Conservation (phyloP, 2,113 vertebrate species). For the Elgaria multicarinata region DNA sequence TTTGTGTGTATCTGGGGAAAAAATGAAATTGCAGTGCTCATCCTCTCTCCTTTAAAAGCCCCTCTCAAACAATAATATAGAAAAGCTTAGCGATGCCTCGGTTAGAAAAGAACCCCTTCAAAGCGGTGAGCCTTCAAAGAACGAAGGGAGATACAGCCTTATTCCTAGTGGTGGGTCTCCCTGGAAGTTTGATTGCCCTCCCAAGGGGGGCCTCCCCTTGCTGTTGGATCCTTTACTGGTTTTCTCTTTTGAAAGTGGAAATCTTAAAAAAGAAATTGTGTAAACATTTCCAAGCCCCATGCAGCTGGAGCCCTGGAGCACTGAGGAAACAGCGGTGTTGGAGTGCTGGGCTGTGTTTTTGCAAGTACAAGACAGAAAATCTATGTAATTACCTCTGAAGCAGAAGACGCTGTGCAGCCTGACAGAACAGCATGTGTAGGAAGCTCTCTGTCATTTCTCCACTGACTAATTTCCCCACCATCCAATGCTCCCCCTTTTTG, state of each 20-base stretch:
- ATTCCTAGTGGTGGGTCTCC: background rate
- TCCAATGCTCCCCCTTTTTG: conserved; percentile 41
- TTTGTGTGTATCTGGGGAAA: background rate
- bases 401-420: conserved; percentile 91
- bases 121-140: background rate
- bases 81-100: background rate
- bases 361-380: conserved; percentile 99
- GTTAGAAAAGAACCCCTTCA: background rate
- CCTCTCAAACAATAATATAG: background rate
- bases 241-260: conserved; percentile 54
- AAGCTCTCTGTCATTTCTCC: conserved; percentile 88
- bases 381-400: conserved; percentile 99
- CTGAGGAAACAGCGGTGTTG: conserved; percentile 84
- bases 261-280: conserved; percentile 76
- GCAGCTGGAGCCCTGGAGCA: conserved; percentile 88
- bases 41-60: background rate
- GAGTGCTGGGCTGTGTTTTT: conserved; percentile 96
- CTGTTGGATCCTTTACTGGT: conserved; percentile 51
- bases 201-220: conserved; percentile 22
- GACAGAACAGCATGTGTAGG: conserved; percentile 91
- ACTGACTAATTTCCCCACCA: conserved; percentile 82
- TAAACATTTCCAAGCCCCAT: conserved; percentile 77
- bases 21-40: background rate
- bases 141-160: background rate
- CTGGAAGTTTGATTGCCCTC: conserved; percentile 8